A percentile compares a stretch with the other conserved stretches of the same genome.
phyloP scores from a whole-genome alignment of 2,797 vertebrate species.

The Numenius phaeopus region DNA sequence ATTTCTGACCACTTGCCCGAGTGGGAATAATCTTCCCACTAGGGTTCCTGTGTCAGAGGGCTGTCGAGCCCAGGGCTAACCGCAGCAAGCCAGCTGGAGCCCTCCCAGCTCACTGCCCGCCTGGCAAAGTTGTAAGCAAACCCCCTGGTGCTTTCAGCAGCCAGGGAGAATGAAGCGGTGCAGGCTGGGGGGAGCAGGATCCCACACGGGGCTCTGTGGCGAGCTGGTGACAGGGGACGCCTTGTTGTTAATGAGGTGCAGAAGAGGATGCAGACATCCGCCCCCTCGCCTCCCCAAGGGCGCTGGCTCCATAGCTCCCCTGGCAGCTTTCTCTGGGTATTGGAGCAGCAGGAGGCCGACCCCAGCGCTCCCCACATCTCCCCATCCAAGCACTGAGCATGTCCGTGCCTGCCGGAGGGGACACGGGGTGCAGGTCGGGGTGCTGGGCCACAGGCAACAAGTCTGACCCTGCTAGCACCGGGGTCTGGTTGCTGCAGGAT shows the following conservation, averaged over 20 bases:
- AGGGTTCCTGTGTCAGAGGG: conserved; percentile 19
- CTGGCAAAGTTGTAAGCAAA: background rate
- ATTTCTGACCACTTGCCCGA: background rate
- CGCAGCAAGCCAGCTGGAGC: background rate
- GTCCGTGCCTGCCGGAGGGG: background rate
- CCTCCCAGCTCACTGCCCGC: background rate
- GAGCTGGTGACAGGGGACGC: background rate
- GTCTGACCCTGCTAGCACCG: background rate
- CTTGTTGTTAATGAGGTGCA: conserved; percentile 18
- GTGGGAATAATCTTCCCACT: conserved; percentile 3
- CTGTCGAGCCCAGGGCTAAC: background rate
- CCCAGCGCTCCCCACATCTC: background rate
- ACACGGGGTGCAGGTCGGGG: fast-evolving
- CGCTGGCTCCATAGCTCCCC: fast-evolving
- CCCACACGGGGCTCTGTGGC: background rate
- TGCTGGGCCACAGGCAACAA: background rate
- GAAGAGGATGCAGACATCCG: background rate
- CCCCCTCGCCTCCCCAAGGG: background rate
- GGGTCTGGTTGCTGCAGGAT: background rate
- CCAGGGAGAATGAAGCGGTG: background rate
- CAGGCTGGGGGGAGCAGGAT: fast-evolving
- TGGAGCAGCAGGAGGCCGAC: background rate
- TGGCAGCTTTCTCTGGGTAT: background rate
- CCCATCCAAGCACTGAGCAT: fast-evolving
- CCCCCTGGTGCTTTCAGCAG: background rate